Base-by-base conservation (phyloP, 2,888 invertebrate species). In the Hydropsyche betteni region DNA sequence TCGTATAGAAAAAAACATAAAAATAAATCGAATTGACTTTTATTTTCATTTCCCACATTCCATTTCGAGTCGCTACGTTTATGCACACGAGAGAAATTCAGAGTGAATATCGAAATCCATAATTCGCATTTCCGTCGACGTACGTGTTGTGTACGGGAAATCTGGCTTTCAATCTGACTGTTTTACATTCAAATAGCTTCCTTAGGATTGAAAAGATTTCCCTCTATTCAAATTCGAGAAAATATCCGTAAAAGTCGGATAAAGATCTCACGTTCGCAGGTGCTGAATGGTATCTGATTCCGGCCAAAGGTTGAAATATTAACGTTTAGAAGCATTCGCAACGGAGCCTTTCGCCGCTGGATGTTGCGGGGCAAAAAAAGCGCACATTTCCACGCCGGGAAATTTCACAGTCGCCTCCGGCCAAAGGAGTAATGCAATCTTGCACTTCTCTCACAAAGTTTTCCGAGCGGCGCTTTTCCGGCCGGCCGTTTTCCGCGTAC, bases 151-250 rank as follows among this genome's bases (percentile, higher is more conserved):
- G 58, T 72, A 72, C 55, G 50, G 55, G 72, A 72, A 72, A 72
- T 72, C 72, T 72, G 72, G 72, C 72, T 72, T 72, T 72, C 72
- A 72, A 72, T 72, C 72, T 58, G 50, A 72, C 77, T 77, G 77
- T 77, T 77, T 77, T 77, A 75, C 77, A 77, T 77, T 75, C 77
- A 77, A 77, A 77, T 75, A 72, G 77, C 77, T 77, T 77, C 75
- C 68, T 77, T 74, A 73, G 75, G 73, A 77, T 77, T 77, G 75
- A 77, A 77, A 77, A 77, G 77, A 77, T 77, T 74, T 72, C 50
- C 77, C 72, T 44, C 53, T 64, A 73, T 75, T 75, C 64, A 71
- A 75, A 75, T 71, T 75, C 75, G 36, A 55, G 71, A 75, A 75
- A 75, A 75, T 75, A 75, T 75, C 75, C 75, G 75, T 71, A 71